Conservation (phyloP, 2,888 invertebrate genomes). For the Eumacrocentrus americanus region DNA sequence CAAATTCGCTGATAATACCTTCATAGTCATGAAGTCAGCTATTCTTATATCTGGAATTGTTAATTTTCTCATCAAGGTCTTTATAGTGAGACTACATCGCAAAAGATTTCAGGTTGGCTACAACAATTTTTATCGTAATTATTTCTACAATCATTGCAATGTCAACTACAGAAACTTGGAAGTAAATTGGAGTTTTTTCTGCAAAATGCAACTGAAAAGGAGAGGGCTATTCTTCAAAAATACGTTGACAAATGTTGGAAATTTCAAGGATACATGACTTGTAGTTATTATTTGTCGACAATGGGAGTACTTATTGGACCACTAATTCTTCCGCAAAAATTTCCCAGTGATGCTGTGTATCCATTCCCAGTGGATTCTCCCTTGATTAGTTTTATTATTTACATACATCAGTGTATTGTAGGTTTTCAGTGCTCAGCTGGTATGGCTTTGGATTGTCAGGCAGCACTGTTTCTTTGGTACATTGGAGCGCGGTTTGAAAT, state of each 20-base stretch:
- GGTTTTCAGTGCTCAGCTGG: constrained; percentile 32
- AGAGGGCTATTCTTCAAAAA: constrained; percentile 33
- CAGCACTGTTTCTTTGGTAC: constrained; percentile 43
- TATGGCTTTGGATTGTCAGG: constrained; percentile 40
- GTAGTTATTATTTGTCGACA: constrained; percentile 34
- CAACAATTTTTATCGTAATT: too few species aligned
- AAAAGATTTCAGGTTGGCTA: constrained; percentile 34
- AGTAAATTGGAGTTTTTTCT: constrained; percentile 39
- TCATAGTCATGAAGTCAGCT: constrained; percentile 35
- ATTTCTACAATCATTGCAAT: background rate
- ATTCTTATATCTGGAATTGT: constrained; percentile 31
- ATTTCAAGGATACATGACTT: constrained; percentile 30
- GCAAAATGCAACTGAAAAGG: constrained; percentile 25
- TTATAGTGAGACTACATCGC: constrained; percentile 30
- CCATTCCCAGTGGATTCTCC: constrained; percentile 33
- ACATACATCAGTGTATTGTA: constrained; percentile 34
- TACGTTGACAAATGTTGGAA: constrained; percentile 35
- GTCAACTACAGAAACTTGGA: constrained; percentile 28
- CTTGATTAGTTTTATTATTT: constrained; percentile 27
- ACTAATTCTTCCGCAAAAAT: constrained; percentile 30
- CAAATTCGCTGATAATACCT: constrained; percentile 16
- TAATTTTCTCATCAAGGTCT: constrained; percentile 36
- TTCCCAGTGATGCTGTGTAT: constrained; percentile 36
- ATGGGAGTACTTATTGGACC: constrained; percentile 37
- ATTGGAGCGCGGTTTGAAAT: constrained; percentile 40